Evolutionary conservation across 2,797 vertebrate species (phyloP).

Genomic region (Melopsittacus undulatus): DNA sequence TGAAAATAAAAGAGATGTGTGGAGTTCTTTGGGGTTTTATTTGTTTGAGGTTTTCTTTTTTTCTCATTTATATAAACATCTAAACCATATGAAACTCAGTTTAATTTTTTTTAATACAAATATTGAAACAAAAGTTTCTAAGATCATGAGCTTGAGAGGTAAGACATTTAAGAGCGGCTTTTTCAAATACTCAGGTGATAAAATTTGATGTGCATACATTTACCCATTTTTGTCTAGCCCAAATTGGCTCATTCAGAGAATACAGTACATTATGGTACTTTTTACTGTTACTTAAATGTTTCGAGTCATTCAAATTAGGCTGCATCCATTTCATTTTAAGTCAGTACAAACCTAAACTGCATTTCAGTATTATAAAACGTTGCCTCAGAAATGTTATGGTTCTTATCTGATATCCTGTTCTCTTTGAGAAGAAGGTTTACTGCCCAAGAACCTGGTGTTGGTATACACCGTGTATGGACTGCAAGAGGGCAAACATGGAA

Average conservation of each 20-base stretch:
- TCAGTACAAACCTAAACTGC: background rate
- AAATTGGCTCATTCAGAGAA: background rate
- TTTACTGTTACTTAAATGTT: background rate
- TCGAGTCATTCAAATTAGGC: background rate
- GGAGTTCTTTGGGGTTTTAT: background rate
- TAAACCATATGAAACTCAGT: background rate
- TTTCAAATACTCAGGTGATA: background rate
- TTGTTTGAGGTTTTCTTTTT: background rate
- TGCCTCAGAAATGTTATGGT: background rate
- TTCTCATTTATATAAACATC: background rate
- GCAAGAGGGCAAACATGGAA: background rate
- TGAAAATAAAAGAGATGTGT: background rate
- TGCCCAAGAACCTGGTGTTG: background rate
- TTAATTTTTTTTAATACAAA: background rate
- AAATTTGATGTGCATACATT: background rate
- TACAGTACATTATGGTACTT: background rate
- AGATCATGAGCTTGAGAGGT: background rate
- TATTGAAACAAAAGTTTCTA: background rate
- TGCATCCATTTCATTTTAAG: background rate
- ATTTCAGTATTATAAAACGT: background rate
- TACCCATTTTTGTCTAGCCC: background rate
- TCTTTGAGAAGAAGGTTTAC: background rate
- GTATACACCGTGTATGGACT: rapidly evolving
- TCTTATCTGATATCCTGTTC: background rate
- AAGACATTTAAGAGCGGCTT: background rate